Base-by-base conservation (phyloP, 1,140 invertebrate species). In the Drosophila fuyamai region DNA sequence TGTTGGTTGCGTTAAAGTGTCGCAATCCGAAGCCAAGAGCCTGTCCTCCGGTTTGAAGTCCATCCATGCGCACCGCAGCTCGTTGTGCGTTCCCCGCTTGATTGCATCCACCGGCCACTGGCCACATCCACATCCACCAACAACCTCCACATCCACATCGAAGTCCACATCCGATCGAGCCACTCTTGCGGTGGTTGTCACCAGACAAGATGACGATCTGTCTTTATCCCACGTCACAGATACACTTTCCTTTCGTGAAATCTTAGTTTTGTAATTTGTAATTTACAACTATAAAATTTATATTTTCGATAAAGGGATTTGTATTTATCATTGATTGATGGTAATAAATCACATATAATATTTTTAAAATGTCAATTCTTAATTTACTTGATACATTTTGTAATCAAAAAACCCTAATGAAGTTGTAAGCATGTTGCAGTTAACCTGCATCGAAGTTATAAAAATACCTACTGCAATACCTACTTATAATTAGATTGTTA, bases 1-100 rank as follows among this genome's bases (percentile, higher is more conserved):
- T 18, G 18, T 61, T 68, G 63, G 48, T 54, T 71, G 35, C 53
- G 58, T 36, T 72, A 56, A 88, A 82, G 83, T 86, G 83, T 86
- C 76, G 79, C 82, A 88, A 86, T 77, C 23, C 50, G 56, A 63
- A 63, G 54, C 55, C 59, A 5, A 53, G 8, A 61, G 59, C 12
- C 63, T 56, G 66, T 56, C 51, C 67, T 66, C 65, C 63, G 62
- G 70, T 36, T 58, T 76, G 53, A 70, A 77, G 77, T 72, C 61
- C 76, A 86, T 47, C 71, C 59, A 86, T 82, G 82, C 82, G 82
- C 79, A 76, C 83, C 76, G 82, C 27, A 16, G 48, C 48, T 50
- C 4, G 48, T 29, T 50, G 47, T 50, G 47, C 68, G 54, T 71
- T 67, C 68, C 18, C 32, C 71, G 83, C 79, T 83, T 80, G 71